phyloP scores from a whole-genome alignment of 2,888 invertebrate genomes.

The Eilema sororculum region DNA sequence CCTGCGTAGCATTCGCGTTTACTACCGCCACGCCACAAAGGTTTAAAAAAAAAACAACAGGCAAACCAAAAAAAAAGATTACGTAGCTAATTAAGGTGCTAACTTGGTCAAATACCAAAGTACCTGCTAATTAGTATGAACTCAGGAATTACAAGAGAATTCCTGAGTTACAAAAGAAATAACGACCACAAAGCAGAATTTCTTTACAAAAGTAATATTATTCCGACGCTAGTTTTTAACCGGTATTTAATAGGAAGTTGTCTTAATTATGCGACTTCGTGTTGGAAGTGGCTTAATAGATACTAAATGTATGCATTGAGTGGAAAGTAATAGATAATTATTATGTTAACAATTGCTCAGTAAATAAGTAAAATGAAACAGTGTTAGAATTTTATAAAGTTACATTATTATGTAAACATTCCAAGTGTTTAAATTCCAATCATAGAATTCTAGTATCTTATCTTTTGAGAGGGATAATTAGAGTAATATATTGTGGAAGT shows the following conservation, averaged over 20 bases:
- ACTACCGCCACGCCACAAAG: too few species aligned
- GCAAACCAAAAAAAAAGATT: too few species aligned
- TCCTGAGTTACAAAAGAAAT: not conserved
- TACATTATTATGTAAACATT: slow-evolving; percentile 3
- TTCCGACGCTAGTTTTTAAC: not conserved
- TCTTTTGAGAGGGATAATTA: not conserved
- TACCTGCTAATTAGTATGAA: not conserved
- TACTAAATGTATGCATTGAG: slow-evolving; percentile 2
- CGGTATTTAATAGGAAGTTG: slow-evolving; percentile 10
- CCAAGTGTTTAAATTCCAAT: not conserved
- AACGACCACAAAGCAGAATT: not conserved
- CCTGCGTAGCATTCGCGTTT: too few species aligned
- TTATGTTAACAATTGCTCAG: slow-evolving; percentile 1
- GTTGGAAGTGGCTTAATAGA: slow-evolving; percentile 5
- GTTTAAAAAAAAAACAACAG: too few species aligned
- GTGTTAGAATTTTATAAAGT: not conserved
- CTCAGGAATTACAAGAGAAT: not conserved
- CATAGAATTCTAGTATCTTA: not conserved
- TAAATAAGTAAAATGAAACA: not conserved
- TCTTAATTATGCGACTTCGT: slow-evolving; percentile 5
- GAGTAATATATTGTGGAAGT: not conserved
- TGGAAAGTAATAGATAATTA: slow-evolving; percentile 10
- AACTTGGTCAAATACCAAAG: too few species aligned
- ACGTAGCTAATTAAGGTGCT: too few species aligned
- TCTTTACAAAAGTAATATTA: not conserved